These are phyloP conservation scores for Bos indicus DNA, from an alignment of 2,113 vertebrate genomes.

Conservation along the genomic window DNA sequence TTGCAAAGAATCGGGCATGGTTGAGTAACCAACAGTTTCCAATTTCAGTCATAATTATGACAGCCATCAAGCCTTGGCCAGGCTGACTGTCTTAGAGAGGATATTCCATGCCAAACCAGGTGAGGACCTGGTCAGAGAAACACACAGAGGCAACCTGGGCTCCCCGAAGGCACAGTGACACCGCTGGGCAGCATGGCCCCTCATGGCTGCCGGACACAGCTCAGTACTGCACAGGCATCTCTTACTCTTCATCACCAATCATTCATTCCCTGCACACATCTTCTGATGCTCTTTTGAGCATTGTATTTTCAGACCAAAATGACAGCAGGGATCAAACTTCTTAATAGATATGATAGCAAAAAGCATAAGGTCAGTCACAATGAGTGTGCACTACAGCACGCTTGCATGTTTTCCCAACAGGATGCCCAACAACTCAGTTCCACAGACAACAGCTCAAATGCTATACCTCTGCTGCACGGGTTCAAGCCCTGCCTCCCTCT, in stretches of 20 bases:
- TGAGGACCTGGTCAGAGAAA: not conserved
- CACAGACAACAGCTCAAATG: rapidly evolving
- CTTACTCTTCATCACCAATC: not conserved
- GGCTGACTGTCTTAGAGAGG: not conserved
- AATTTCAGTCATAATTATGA: not conserved
- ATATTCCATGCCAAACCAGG: not conserved
- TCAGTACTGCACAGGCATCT: not conserved
- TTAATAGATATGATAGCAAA: not conserved
- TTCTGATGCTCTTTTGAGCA: not conserved
- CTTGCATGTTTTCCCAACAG: not conserved
- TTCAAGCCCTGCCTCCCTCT: not conserved
- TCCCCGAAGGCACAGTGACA: not conserved
- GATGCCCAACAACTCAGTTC: not conserved
- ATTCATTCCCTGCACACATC: not conserved
- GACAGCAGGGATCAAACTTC: not conserved
- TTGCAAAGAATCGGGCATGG: not conserved
- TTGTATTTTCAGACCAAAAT: not conserved
- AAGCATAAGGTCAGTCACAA: not conserved
- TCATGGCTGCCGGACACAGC: rapidly evolving
- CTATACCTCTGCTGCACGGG: too few relatives aligned
- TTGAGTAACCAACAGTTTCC: not conserved
- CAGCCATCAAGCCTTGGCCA: not conserved
- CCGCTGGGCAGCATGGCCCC: not conserved
- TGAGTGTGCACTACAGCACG: rapidly evolving
- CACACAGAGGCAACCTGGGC: not conserved